These are phyloP conservation scores for Dissostichus mawsoni DNA, from an alignment of 2,113 vertebrate genomes.

Conservation along the genomic window DNA sequence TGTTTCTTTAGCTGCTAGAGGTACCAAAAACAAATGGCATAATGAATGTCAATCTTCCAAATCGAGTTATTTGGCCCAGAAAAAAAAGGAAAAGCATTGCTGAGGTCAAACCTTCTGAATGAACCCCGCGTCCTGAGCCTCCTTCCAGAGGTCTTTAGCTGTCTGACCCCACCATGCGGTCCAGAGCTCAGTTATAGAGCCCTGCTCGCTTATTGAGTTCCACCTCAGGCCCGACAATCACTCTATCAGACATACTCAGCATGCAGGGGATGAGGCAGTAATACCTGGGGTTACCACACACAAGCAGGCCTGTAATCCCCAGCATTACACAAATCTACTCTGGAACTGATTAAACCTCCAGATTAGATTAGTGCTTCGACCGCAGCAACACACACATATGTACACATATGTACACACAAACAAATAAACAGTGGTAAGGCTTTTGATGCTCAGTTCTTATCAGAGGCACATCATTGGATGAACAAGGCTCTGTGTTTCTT, in stretches of 20 bases:
- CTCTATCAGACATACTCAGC: conserved; percentile 56
- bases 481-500: not conserved
- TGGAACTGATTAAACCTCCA: conserved; percentile 80
- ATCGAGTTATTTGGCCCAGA: conserved; percentile 1
- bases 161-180: conserved; percentile 19
- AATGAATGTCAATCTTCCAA: not conserved
- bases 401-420: conserved; percentile 20
- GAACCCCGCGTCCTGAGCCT: conserved; percentile 11
- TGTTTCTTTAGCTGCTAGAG: not conserved
- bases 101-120: conserved; percentile 18
- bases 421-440: conserved; percentile 9
- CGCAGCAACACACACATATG: conserved; percentile 53
- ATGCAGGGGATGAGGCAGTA: conserved; percentile 63
- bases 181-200: not conserved
- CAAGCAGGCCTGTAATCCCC: conserved; percentile 70
- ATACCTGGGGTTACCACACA: conserved; percentile 72
- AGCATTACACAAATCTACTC: conserved; percentile 83
- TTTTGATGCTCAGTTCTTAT: conserved; percentile 30
- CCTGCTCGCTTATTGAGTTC: not conserved
- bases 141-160: conserved; percentile 2
- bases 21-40: not conserved
- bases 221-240: conserved; percentile 42
- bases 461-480: not conserved
- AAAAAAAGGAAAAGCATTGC: not conserved
- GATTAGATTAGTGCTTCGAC: conserved; percentile 75